Evolutionary conservation across 92 coral and sea anemone genomes (phyloP), one percentile per base, ranked within the genome.

Genomic region (Phenganax stokvisi): DNA sequence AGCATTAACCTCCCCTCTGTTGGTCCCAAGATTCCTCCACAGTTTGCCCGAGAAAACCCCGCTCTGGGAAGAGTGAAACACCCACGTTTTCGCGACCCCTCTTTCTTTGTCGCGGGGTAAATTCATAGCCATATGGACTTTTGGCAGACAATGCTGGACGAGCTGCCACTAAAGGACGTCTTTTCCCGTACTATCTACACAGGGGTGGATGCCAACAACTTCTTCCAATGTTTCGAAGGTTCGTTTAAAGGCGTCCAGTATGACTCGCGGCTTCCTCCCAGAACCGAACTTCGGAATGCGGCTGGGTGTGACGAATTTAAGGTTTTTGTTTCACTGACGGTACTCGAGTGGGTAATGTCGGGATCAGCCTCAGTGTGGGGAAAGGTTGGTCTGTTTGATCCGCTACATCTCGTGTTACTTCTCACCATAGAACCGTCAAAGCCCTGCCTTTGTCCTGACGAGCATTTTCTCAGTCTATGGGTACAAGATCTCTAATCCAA

Each of bases 281-380:
- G 4, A 59, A 59, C 10, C n/a, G 65, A 12, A n/a, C n/a, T n/a
- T n/a, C n/a, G n/a, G n/a, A n/a, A n/a, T n/a, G n/a, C n/a, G n/a
- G n/a, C n/a, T n/a, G n/a, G n/a, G n/a, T n/a, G n/a, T n/a, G n/a
- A n/a, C n/a, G n/a, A n/a, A n/a, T n/a, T n/a, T n/a, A n/a, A 3
- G 6, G 51, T 3, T 9, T 68, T 68, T 28, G 12, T 68, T 28
- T 68, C 54, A 2, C 6, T 7, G 6, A 68, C 73, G 3, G 29
- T 68, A 3, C 9, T 28, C 3, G 73, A 68, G 73, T 68, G 51
- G 73, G 17, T 68, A 4, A 4, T 10, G 20, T 0, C 74, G 54
- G 74, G 74, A 3, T 28, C 74, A 12, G 74, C 29, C 7, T 28
- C 47, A 4, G 74, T 68, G 20, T 68, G 74, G 74, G 74, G 74